These are phyloP conservation scores for Paracanthobrama guichenoti DNA, from an alignment of 2,113 vertebrate genomes.

Conservation along the genomic window DNA sequence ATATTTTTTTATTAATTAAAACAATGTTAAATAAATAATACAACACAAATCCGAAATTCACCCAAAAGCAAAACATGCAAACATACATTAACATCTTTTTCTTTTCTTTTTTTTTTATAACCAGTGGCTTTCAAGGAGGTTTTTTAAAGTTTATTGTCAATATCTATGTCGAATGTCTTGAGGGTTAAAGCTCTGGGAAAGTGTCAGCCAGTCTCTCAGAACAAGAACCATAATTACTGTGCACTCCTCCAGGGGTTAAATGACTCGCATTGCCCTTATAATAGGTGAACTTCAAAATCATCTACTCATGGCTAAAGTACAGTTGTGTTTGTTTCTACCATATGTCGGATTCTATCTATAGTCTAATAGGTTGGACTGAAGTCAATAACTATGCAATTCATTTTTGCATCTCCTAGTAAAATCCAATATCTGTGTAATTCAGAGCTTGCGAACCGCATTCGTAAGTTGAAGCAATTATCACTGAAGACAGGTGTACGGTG, in stretches of 20 bases:
- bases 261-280: neutral
- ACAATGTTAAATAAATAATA: neutral
- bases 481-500: neutral
- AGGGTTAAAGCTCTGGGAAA: neutral
- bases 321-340: neutral
- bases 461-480: conserved; percentile 6
- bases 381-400: neutral
- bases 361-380: neutral
- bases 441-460: neutral
- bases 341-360: neutral
- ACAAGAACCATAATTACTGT: neutral
- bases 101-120: neutral
- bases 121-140: neutral
- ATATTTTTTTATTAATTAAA: neutral
- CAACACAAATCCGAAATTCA: neutral
- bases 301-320: neutral
- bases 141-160: neutral
- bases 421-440: neutral
- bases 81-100: neutral
- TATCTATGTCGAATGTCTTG: neutral
- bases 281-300: neutral
- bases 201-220: neutral
- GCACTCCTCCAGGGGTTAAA: neutral
- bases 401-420: neutral
- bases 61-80: neutral